Evolutionary conservation across 2,113 vertebrate genomes (phyloP).

Genomic region (Marmota flaviventris): DNA sequence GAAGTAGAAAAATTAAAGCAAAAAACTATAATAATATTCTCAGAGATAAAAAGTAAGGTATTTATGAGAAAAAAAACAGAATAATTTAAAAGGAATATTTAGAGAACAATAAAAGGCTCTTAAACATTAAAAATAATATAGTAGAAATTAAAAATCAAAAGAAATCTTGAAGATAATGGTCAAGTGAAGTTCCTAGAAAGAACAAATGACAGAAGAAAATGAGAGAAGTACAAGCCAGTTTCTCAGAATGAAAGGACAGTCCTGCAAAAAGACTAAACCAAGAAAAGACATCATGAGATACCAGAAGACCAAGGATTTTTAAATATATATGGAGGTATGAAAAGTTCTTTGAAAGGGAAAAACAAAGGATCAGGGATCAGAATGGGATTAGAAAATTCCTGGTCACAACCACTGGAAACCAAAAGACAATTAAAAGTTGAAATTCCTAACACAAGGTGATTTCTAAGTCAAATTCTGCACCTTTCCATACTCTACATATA

Average conservation of each 20-base stretch:
- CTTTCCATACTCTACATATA: neutral
- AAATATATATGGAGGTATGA: neutral
- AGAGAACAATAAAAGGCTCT: neutral
- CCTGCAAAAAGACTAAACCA: neutral
- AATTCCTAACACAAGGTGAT: neutral
- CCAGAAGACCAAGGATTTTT: neutral
- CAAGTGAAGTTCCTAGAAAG: neutral
- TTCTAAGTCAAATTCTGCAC: neutral
- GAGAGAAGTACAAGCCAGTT: neutral
- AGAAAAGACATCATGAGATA: neutral
- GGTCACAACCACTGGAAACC: neutral
- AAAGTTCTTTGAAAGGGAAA: neutral
- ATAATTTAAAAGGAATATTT: neutral
- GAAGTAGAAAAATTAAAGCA: neutral
- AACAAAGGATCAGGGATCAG: neutral
- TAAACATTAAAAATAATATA: neutral
- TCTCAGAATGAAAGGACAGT: neutral
- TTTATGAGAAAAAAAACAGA: neutral
- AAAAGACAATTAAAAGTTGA: neutral
- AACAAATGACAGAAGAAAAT: neutral
- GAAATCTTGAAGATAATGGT: neutral
- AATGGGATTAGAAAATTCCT: neutral
- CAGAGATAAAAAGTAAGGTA: neutral
- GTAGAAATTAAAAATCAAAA: neutral
- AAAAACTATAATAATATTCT: neutral